Evolutionary conservation across 2,888 invertebrate species (phyloP).

Genomic region (Noctua janthe): DNA sequence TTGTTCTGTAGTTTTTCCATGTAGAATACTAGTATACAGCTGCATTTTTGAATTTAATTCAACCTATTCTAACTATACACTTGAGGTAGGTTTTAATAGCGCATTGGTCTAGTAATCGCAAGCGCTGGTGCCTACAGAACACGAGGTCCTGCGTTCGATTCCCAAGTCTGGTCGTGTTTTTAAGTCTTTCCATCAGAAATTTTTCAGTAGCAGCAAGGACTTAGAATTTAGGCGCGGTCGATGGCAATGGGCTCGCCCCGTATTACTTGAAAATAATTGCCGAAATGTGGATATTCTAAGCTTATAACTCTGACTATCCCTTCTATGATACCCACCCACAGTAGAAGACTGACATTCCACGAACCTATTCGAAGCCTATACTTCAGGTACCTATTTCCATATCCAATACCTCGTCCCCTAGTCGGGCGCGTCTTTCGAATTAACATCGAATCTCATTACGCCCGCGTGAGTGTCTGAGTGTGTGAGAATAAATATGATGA

Average conservation of each 20-base stretch:
- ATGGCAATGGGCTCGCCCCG: background rate
- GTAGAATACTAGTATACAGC: too few species aligned
- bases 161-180: background rate
- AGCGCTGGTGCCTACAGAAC: background rate
- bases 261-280: background rate
- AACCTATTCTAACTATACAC: too few species aligned
- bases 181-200: background rate
- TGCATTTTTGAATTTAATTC: too few species aligned
- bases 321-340: too few species aligned
- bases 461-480: too few species aligned
- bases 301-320: background rate
- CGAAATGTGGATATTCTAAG: background rate
- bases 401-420: slow-evolving; percentile 14
- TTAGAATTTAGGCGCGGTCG: background rate
- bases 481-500: too few species aligned
- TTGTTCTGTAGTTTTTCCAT: too few species aligned
- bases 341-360: background rate
- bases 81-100: too few species aligned
- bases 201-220: background rate
- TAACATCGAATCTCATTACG: slow-evolving; percentile 46
- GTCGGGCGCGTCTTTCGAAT: slow-evolving; percentile 23
- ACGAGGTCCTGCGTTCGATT: background rate
- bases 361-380: background rate
- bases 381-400: slow-evolving; percentile 5
- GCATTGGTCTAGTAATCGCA: background rate